These are phyloP conservation scores for Trachelipus rathkii DNA, from an alignment of 1,140 invertebrate genomes.

Conservation along the genomic window DNA sequence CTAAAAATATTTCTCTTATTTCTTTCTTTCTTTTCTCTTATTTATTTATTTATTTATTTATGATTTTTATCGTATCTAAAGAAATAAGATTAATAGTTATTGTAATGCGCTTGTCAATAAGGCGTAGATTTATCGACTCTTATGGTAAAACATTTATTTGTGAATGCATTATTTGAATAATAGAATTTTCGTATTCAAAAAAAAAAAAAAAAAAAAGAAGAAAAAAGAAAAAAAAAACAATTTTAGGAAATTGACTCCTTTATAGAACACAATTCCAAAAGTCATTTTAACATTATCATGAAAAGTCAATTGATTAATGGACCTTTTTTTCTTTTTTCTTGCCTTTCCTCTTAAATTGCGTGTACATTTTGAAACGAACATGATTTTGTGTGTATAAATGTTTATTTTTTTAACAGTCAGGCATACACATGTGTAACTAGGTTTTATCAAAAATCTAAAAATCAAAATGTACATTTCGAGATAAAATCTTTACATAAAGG, in stretches of 20 bases:
- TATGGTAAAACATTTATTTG: not conserved
- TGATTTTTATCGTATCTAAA: not conserved
- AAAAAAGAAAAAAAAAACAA: not conserved
- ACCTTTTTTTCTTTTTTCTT: no score
- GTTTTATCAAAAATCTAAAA: no score
- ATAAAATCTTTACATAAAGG: no score
- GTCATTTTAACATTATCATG: not conserved
- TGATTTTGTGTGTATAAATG: no score
- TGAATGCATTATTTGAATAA: constrained; percentile 6
- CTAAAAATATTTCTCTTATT: not conserved
- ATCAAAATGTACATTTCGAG: no score
- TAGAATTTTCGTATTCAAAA: constrained; percentile 6
- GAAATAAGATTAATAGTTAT: constrained; percentile 6
- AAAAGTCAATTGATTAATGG: not conserved
- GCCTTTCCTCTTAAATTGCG: no score
- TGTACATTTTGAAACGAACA: no score
- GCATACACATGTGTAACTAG: no score
- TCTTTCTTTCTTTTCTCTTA: no score
- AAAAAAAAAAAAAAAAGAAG: not conserved
- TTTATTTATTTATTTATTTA: no score
- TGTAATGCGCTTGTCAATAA: constrained; percentile 9
- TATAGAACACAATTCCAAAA: not conserved
- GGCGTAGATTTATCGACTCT: not conserved
- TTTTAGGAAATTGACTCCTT: not conserved
- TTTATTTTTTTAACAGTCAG: no score